Conservation (phyloP, 2,888 invertebrate species). For the Tupiocoris notatus region DNA sequence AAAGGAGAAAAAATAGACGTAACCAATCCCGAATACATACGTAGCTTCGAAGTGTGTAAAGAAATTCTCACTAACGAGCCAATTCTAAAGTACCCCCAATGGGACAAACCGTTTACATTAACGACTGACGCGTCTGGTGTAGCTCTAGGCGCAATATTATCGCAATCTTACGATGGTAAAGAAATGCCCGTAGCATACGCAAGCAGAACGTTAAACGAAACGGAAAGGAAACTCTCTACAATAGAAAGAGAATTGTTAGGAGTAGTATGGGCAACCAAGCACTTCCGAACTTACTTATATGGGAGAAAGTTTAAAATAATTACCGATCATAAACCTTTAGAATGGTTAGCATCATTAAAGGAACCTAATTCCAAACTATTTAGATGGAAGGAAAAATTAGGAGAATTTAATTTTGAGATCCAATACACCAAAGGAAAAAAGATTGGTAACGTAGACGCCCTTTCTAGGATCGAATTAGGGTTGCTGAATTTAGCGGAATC, state of each 20-base stretch:
- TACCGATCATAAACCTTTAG: too few species aligned
- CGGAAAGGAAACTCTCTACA: too few species aligned
- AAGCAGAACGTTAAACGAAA: slow-evolving; percentile 50
- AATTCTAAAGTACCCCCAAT: slow-evolving; percentile 51
- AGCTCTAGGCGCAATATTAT: slow-evolving; percentile 51
- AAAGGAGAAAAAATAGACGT: too few species aligned
- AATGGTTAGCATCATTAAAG: slow-evolving; percentile 53
- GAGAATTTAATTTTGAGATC: slow-evolving; percentile 52
- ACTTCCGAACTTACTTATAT: slow-evolving; percentile 52
- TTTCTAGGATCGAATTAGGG: slow-evolving; percentile 41
- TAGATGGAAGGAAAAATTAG: slow-evolving; percentile 53
- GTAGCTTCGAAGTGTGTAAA: too few species aligned
- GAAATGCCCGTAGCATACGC: too few species aligned
- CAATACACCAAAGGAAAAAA: slow-evolving; percentile 51
- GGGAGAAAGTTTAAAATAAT: slow-evolving; percentile 53
- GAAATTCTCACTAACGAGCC: too few species aligned
- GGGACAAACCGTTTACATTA: slow-evolving; percentile 50
- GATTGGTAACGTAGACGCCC: slow-evolving; percentile 52
- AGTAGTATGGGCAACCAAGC: slow-evolving; percentile 51
- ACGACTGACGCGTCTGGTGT: slow-evolving; percentile 52
- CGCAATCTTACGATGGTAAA: too few species aligned
- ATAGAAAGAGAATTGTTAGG: slow-evolving; percentile 52
- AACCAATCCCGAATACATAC: too few species aligned
- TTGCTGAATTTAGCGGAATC: too few species aligned
- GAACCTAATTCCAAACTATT: slow-evolving; percentile 53